Percentiles rank a stretch among this genome's conserved stretches.
Evolutionary conservation across 2,888 invertebrate genomes (phyloP).

Genomic region (Sphaerophoria rueppellii): DNA sequence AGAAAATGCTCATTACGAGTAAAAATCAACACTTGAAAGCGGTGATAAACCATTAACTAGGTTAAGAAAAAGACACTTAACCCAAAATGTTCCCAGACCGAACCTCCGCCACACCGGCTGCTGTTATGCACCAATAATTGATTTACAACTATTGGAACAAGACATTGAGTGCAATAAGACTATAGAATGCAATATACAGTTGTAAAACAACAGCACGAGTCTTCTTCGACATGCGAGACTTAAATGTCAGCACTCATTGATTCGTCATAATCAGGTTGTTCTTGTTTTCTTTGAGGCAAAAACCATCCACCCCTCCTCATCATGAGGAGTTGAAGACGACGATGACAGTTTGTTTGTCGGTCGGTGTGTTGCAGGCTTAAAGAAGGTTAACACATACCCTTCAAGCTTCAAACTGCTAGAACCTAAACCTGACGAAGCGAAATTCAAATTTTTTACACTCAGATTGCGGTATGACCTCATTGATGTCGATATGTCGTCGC

Average conservation of each 20-base stretch:
- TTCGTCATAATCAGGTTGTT: slow-evolving; percentile 22
- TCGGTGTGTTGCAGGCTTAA: not conserved
- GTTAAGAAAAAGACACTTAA: slow-evolving; percentile 64
- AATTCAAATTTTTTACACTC: slow-evolving; percentile 32
- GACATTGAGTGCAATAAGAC: slow-evolving; percentile 38
- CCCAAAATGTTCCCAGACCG: slow-evolving; percentile 33
- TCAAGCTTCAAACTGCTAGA: not conserved
- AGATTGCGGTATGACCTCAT: slow-evolving; percentile 65
- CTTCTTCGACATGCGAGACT: slow-evolving; percentile 14
- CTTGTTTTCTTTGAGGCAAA: not conserved
- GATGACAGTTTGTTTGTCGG: not conserved
- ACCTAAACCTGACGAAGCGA: not conserved
- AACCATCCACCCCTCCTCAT: not conserved
- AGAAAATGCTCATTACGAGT: not conserved
- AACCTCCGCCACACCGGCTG: not conserved
- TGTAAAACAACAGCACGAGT: not conserved
- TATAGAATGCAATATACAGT: slow-evolving; percentile 16
- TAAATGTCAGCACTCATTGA: slow-evolving; percentile 20
- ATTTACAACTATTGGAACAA: not conserved
- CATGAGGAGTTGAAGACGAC: not conserved
- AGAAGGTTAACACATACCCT: slow-evolving; percentile 53
- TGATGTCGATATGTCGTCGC: slow-evolving; percentile 27
- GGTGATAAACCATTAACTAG: slow-evolving; percentile 42
- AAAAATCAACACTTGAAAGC: not conserved
- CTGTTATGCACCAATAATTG: too few relatives aligned